Conservation (phyloP, 2,113 vertebrate genomes). For the Machaerirhynchus nigripectus region DNA sequence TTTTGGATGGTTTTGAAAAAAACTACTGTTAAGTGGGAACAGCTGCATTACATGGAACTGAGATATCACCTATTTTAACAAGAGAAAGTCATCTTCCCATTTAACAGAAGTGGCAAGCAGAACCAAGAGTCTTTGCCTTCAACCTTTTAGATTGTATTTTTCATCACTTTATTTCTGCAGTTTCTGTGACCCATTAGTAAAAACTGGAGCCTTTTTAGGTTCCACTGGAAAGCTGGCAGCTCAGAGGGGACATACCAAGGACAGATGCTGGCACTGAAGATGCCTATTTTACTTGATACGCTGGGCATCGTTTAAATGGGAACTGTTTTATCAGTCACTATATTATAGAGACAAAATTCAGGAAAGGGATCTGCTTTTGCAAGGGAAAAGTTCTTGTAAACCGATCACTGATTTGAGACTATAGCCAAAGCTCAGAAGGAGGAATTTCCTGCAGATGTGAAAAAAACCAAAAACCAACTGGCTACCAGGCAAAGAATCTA, state of each 20-base stretch:
- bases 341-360: neutral
- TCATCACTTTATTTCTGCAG: neutral
- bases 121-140: neutral
- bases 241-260: neutral
- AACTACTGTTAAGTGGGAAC: neutral
- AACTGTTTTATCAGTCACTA: conserved; percentile 26
- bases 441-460: conserved; percentile 35
- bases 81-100: neutral
- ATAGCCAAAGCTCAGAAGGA: conserved; percentile 3
- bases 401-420: neutral
- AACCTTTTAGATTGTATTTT: neutral
- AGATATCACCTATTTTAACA: neutral
- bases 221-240: conserved; percentile 40
- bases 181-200: neutral
- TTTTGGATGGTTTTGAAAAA: neutral
- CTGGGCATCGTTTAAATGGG: neutral
- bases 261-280: neutral
- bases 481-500: neutral
- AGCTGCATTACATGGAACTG: neutral
- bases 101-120: neutral
- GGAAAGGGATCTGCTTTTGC: conserved; percentile 16
- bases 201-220: neutral
- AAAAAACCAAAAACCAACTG: neutral
- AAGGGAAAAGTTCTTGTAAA: conserved; percentile 12
- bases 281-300: neutral